Conservation (phyloP, 2,888 invertebrate species). For the Xestia xanthographa region DNA sequence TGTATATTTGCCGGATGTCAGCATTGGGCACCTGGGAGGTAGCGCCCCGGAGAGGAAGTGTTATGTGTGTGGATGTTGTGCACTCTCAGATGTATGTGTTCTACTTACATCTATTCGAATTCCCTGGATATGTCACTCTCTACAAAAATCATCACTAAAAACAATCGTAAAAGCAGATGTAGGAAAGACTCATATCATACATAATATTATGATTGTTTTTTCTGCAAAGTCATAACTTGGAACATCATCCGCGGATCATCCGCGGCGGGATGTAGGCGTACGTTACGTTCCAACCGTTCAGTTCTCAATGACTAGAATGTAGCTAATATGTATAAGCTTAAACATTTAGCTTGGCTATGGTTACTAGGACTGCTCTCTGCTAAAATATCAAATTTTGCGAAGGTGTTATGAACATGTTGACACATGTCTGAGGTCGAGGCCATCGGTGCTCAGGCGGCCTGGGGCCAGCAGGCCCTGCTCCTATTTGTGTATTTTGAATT, state of each 20-base stretch:
- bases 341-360: neutral
- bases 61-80: neutral
- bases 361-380: neutral
- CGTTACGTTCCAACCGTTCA: neutral
- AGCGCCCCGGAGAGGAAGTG: neutral
- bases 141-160: neutral
- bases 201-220: neutral
- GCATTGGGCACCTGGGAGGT: slow-evolving; percentile 24
- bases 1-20: slow-evolving; percentile 26
- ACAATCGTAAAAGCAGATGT: neutral
- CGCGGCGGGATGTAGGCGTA: neutral
- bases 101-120: neutral
- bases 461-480: neutral
- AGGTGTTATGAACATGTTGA: neutral
- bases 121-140: neutral
- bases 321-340: neutral
- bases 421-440: neutral
- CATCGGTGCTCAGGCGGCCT: neutral
- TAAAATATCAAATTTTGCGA: neutral
- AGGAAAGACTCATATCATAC: neutral
- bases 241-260: neutral
- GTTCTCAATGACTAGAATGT: neutral
- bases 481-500: neutral
- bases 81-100: neutral
- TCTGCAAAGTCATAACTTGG: neutral